Evolutionary conservation across 35 echinoderm and acorn worm species (phyloP).

Genomic region (Apostichopus japonicus): DNA sequence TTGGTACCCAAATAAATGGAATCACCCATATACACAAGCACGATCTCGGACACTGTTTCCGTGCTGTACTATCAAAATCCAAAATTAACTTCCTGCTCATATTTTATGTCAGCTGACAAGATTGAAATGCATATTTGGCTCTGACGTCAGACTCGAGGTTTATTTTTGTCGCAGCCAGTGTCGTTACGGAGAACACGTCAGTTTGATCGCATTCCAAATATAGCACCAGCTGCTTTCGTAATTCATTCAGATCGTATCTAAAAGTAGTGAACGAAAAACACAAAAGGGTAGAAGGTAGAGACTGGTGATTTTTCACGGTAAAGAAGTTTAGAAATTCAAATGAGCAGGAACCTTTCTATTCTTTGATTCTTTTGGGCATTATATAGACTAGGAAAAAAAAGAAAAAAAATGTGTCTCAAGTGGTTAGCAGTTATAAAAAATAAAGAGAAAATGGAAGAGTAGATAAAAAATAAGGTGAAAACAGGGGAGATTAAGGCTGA

Average conservation of each 20-base stretch:
- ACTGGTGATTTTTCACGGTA: not conserved
- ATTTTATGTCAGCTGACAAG: slow-evolving; percentile 49
- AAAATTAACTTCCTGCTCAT: slow-evolving; percentile 2
- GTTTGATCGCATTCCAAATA: slow-evolving; percentile 46
- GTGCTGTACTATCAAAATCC: slow-evolving; percentile 17
- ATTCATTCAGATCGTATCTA: slow-evolving; percentile 50
- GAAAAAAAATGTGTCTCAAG: not conserved
- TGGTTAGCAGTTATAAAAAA: not conserved
- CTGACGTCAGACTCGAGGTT: slow-evolving; percentile 26
- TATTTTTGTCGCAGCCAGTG: slow-evolving; percentile 50
- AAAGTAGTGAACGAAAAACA: not conserved
- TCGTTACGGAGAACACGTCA: slow-evolving; percentile 48
- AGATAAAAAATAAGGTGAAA: not conserved
- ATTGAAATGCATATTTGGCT: slow-evolving; percentile 41
- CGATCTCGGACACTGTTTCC: not conserved
- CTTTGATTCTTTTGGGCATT: slow-evolving; percentile 17
- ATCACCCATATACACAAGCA: not conserved
- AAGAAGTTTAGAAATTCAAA: slow-evolving; percentile 29
- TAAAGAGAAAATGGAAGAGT: not conserved
- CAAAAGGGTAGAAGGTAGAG: not conserved
- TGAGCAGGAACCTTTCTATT: not conserved
- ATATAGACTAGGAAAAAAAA: not conserved
- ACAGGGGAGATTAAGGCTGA: not conserved
- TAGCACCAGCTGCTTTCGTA: slow-evolving; percentile 40
- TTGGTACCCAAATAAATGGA: too few relatives aligned